Evolutionary conservation across 2,888 invertebrate species (phyloP).

Genomic region (Venusia cambrica): DNA sequence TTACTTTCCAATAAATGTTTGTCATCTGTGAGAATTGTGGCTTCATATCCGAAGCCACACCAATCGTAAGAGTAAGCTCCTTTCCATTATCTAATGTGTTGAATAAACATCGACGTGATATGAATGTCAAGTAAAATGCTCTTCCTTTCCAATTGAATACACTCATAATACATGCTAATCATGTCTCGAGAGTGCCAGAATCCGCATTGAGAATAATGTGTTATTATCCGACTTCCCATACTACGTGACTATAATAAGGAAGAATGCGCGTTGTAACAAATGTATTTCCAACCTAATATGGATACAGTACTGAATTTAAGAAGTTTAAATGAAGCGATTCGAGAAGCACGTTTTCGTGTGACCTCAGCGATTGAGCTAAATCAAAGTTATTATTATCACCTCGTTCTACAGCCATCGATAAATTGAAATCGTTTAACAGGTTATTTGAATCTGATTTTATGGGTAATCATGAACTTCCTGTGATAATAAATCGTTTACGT

Average conservation of each 20-base stretch:
- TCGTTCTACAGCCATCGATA: constrained; percentile 11
- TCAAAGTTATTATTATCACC: too few species aligned
- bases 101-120: constrained; percentile 10
- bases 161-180: constrained; percentile 19
- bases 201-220: constrained; percentile 34
- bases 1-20: constrained; percentile 46
- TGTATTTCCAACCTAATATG: constrained; percentile 31
- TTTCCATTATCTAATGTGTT: constrained; percentile 12
- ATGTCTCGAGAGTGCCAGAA: constrained; percentile 26
- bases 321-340: constrained; percentile 15
- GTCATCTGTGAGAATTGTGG: constrained; percentile 30
- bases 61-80: constrained; percentile 1
- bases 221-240: constrained; percentile 34
- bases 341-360: constrained; percentile 8
- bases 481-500: constrained; percentile 40
- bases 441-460: constrained; percentile 12
- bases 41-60: constrained; percentile 13
- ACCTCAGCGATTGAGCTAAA: constrained; percentile 13
- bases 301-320: constrained; percentile 12
- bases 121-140: constrained; percentile 6
- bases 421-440: constrained; percentile 10
- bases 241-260: constrained; percentile 44
- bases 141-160: constrained; percentile 15
- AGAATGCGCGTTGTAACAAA: constrained; percentile 32
- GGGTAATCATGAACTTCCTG: constrained; percentile 31